Base-by-base conservation (phyloP, 2,797 vertebrate species). In the Hozukius guyotensis region DNA sequence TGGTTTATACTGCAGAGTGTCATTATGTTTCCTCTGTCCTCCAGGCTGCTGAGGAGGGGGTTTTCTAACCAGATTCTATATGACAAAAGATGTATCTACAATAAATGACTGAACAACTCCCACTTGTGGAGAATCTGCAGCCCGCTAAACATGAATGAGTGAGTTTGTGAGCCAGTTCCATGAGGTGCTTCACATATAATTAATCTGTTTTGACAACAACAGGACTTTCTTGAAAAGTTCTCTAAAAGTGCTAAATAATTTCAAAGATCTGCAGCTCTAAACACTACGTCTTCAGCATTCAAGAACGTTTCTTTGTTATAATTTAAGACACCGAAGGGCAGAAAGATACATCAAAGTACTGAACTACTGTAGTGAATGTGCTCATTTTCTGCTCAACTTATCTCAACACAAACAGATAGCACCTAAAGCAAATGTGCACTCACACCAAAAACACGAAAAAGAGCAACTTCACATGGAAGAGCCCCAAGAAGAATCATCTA, bases 381-480 rank as follows among this genome's bases (percentile, higher is more conserved):
- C 56, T 55, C 25, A 72, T 71, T 84, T 83, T 60, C 77, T 38
- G 67, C 73, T 72, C 66, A 83, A 79, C 29, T 61, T 80, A 90
- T 86, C 81, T 81, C 16, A 64, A 69, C 59, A 72, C 71, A 88
- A 83, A 80, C 86, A 89, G 74, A 84, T 13, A 31, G 55, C 63
- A 81, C 68, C 81, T 64, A 53, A 60, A 84, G 76, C 62, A 2
- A 84, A 72, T 16, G 56, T 64, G 60, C 27, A 85, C 78, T 76
- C 46, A 32, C 66, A 84, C 73, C 68, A 56, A 36, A 75, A 75
- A 80, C 6, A 31, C 24, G 6, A 49, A 73, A 74, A 72, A 49
- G 52, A 71, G 22, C 29, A 71, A 64, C 38, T 72, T 84, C 69
- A 78, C 29, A 67, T 49, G 61, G 32, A 18, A 36, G 64, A 70